phyloP scores from a whole-genome alignment of 2,113 vertebrate species.

The Datnioides undecimradiatus region DNA sequence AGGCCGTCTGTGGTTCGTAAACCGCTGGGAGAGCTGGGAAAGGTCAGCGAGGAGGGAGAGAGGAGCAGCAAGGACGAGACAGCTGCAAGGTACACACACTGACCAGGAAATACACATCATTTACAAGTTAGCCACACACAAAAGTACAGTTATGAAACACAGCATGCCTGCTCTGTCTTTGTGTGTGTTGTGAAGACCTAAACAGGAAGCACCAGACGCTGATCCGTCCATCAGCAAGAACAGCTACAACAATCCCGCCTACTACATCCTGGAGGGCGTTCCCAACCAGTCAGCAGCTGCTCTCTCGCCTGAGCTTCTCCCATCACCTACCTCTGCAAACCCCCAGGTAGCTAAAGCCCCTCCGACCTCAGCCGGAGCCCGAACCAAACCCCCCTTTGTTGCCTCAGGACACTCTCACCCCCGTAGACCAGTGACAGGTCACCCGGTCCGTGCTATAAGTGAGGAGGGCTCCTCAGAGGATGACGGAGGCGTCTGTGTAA shows the following conservation, averaged over 20 bases:
- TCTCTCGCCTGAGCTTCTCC: conserved; percentile 79
- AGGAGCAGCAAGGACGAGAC: conserved; percentile 85
- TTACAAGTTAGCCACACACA: background rate
- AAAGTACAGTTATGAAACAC: background rate
- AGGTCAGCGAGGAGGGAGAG: conserved; percentile 89
- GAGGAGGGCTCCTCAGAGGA: conserved; percentile 91
- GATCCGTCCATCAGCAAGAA: conserved; percentile 87
- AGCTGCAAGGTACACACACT: conserved; percentile 81
- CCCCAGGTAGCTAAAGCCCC: conserved; percentile 73
- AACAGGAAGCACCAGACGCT: conserved; percentile 84
- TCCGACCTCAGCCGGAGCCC: conserved; percentile 58
- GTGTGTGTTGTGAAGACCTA: conserved; percentile 79
- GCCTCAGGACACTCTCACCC: conserved; percentile 50
- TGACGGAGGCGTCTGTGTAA: conserved; percentile 77
- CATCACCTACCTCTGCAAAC: conserved; percentile 75
- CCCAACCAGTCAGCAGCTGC: conserved; percentile 90
- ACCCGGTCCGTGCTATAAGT: conserved; percentile 72
- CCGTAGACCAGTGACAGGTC: conserved; percentile 74
- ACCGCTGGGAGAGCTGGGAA: conserved; percentile 82
- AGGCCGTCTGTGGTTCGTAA: conserved; percentile 87
- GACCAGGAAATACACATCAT: background rate
- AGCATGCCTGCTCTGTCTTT: background rate
- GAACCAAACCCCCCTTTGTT: conserved; percentile 83
- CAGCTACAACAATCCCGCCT: conserved; percentile 98
- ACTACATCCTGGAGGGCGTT: conserved; percentile 96